Percentiles rank a stretch among this genome's conserved stretches.
Evolutionary conservation across 2,797 vertebrate species (phyloP).

Genomic region (Lophotriccus pileatus): DNA sequence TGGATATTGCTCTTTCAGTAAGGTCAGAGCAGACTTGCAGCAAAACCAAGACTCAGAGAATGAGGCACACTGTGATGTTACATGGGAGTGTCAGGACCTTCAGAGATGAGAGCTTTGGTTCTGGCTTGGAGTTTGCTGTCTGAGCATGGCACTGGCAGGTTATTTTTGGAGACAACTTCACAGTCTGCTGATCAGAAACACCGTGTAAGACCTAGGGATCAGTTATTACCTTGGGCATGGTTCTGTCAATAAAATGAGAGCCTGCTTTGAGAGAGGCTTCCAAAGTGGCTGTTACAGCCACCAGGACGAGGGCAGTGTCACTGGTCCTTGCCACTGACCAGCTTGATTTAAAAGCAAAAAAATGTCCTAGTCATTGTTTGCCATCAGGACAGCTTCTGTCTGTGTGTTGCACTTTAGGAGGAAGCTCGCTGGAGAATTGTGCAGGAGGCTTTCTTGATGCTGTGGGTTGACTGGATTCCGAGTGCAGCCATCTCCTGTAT

Average conservation of each 20-base stretch:
- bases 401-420: neutral
- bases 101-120: neutral
- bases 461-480: neutral
- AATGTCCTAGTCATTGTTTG: neutral
- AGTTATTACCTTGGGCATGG: neutral
- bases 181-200: neutral
- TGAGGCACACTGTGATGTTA: neutral
- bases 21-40: constrained; percentile 29
- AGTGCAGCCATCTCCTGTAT: neutral
- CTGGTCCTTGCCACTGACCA: neutral
- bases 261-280: neutral
- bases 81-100: neutral
- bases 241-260: neutral
- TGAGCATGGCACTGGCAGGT: neutral
- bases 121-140: neutral
- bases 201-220: neutral
- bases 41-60: neutral
- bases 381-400: neutral
- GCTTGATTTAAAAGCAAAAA: neutral
- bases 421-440: neutral
- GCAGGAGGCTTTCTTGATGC: neutral
- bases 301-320: neutral
- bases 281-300: neutral
- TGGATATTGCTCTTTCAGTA: constrained; percentile 24
- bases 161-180: constrained; percentile 1